Conservation (phyloP, 2,888 invertebrate genomes). For the Phytoseiulus persimilis region DNA sequence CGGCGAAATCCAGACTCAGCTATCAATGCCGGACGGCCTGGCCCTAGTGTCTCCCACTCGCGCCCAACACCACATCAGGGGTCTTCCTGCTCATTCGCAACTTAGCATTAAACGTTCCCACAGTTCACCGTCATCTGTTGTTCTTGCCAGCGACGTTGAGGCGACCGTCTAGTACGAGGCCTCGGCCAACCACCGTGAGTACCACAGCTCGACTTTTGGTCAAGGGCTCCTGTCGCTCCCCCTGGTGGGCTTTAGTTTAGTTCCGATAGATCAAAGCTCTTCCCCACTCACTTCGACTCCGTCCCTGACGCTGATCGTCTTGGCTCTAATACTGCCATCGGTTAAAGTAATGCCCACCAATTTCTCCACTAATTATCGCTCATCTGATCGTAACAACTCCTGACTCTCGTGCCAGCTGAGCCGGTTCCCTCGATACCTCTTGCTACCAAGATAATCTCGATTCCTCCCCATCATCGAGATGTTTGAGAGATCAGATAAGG, state of each 20-base stretch:
- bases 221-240: neutral
- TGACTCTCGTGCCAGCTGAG: too few species aligned
- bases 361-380: neutral
- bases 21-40: neutral
- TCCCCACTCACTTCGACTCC: neutral
- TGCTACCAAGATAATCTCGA: too few species aligned
- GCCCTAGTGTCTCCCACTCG: slow-evolving; percentile 24
- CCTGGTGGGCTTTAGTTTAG: neutral
- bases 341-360: neutral
- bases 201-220: neutral
- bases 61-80: neutral
- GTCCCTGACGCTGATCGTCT: neutral
- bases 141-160: slow-evolving; percentile 12
- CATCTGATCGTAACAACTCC: neutral
- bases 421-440: too few species aligned
- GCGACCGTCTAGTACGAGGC: slow-evolving; percentile 15
- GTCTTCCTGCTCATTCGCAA: neutral
- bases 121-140: slow-evolving; percentile 36
- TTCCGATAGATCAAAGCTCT: neutral
- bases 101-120: slow-evolving; percentile 33
- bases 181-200: neutral
- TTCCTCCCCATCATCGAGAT: too few species aligned
- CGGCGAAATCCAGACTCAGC: slow-evolving; percentile 33
- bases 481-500: too few species aligned
- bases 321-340: neutral